Evolutionary conservation across 2,797 vertebrate species (phyloP).

Genomic region (Enteromius viviparus): DNA sequence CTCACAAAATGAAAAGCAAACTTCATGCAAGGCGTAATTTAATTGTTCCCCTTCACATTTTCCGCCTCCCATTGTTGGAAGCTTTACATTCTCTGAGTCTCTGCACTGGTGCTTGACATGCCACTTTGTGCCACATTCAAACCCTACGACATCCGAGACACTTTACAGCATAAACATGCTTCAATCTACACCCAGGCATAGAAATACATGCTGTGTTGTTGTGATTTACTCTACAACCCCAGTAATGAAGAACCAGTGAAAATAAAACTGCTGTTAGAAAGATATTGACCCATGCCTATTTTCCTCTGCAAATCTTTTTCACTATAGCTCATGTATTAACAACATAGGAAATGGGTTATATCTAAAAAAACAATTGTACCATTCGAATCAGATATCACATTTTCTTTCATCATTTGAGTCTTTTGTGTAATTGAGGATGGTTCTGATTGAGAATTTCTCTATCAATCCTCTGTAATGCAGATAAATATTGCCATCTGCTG

Average conservation of each 20-base stretch:
- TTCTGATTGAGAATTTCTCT: background rate
- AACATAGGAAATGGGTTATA: background rate
- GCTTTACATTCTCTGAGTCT: constrained; percentile 82
- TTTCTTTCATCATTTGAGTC: constrained; percentile 9
- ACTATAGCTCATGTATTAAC: too few relatives aligned
- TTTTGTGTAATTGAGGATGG: constrained; percentile 9
- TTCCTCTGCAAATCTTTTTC: background rate
- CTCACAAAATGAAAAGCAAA: constrained; percentile 89
- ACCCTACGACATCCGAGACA: background rate
- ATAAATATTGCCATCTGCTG: constrained; percentile 47
- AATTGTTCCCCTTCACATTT: constrained; percentile 88
- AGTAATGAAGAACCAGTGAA: background rate
- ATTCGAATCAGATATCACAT: background rate
- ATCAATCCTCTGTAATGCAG: constrained; percentile 10
- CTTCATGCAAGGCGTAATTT: constrained; percentile 88
- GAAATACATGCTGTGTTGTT: background rate
- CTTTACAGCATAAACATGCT: constrained; percentile 15
- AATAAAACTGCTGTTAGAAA: background rate
- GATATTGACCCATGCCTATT: background rate
- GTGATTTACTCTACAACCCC: background rate
- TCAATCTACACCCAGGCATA: background rate
- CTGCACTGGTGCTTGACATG: constrained; percentile 77
- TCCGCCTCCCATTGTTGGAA: constrained; percentile 83
- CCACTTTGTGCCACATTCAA: constrained; percentile 74
- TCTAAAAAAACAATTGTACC: background rate